Base-by-base conservation (phyloP, 2,797 vertebrate species). In the Agapornis canus region DNA sequence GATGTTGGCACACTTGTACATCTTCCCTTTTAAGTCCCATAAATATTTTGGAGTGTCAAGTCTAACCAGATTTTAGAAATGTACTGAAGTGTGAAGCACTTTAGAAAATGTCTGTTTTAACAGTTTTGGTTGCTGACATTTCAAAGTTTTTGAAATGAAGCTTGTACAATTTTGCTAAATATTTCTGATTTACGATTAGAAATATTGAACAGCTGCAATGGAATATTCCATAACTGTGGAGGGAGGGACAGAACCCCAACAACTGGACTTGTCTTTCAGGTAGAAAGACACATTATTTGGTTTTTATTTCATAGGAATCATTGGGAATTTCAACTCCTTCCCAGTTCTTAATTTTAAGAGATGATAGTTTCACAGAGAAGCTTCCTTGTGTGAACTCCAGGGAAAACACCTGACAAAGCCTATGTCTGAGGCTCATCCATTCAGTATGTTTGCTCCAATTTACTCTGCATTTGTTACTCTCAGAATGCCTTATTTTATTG, bases 1-100 rank as follows among this genome's bases (percentile, higher is more conserved):
- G 73, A 84, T 66, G 37, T 60, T 95, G 89, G 77, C 81, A 93
- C 27, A 31, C 51, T 32, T 2, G 1, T 59, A 35, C 49, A 70
- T 49, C 70, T 94, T 90, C 48, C 32, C 40, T 93, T 92, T 81
- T 59, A 89, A 92, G 48, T 80, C 32, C 57, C 11, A 69, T 84
- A 90, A 92, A 86, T 78, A 93, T 89, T 95, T 90, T 90, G 64
- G 22, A 68, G 1, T 57, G 64, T 78, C 61, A 94, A 89, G 31
- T 15, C 22, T 71, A 75, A 68, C 37, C 19, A 75, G 43, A 77
- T 66, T 68, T 82, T 40, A 66, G 57, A 90, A 89, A 90, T 73
- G 69, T 82, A 77, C 18, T 77, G 35, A 81, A 83, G 37, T 1
- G 4, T 40, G 47, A 88, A 68, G 8, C 17, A 56, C 54, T 63